Evolutionary conservation across 2,888 invertebrate species (phyloP).

Genomic region (Drosophila paramelanica): DNA sequence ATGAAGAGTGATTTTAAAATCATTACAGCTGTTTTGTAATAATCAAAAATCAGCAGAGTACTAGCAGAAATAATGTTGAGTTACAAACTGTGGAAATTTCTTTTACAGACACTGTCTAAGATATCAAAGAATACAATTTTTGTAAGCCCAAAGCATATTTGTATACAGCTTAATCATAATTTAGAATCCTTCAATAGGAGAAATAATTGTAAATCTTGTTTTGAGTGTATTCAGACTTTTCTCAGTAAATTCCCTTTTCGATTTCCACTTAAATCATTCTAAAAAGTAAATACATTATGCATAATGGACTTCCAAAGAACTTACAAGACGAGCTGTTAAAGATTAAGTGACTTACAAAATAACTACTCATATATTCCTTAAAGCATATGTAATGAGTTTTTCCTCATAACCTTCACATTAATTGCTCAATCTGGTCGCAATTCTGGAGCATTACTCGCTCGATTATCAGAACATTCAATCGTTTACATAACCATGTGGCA

Average conservation of each 20-base stretch:
- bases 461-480: constrained; percentile 39
- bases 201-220: too few species aligned
- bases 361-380: constrained; percentile 5
- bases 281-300: constrained; percentile 3
- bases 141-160: too few species aligned
- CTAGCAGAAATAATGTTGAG: too few species aligned
- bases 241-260: background rate
- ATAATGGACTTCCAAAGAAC: constrained; percentile 10
- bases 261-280: constrained; percentile 5
- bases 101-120: too few species aligned
- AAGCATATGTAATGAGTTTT: background rate
- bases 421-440: constrained; percentile 38
- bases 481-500: constrained; percentile 18
- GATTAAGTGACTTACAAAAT: constrained; percentile 4
- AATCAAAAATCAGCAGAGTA: too few species aligned
- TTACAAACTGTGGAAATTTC: too few species aligned
- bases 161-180: too few species aligned
- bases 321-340: background rate
- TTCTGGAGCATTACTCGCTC: constrained; percentile 26
- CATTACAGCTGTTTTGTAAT: too few species aligned
- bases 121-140: too few species aligned
- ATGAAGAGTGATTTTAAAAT: too few species aligned
- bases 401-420: constrained; percentile 18
- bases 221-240: background rate
- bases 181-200: too few species aligned